Evolutionary conservation across 2,888 invertebrate species (phyloP).

Genomic region (Agapostemon virescens): DNA sequence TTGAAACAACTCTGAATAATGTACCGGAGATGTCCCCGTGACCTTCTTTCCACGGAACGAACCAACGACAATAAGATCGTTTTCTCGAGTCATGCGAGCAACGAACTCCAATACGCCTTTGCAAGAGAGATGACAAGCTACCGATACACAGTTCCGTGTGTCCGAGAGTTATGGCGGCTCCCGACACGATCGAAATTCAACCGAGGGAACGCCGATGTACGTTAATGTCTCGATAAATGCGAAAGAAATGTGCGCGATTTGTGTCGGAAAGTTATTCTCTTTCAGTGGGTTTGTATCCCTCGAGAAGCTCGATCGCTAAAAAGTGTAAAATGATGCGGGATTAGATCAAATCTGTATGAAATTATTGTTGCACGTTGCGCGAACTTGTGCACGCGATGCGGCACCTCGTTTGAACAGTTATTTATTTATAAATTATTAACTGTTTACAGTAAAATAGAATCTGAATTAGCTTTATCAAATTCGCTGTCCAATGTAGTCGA

Average conservation of each 20-base stretch:
- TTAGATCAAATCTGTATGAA: too few species aligned
- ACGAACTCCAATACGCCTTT: background rate
- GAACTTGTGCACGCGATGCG: too few species aligned
- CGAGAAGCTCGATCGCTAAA: background rate
- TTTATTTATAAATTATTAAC: too few species aligned
- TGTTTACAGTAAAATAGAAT: too few species aligned
- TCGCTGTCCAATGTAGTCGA: too few species aligned
- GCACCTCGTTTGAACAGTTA: too few species aligned
- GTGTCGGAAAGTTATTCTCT: background rate
- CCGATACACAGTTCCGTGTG: conserved; percentile 17
- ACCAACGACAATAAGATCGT: conserved; percentile 45
- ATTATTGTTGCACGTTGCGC: too few species aligned
- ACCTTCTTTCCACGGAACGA: conserved; percentile 45
- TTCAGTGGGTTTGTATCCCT: background rate
- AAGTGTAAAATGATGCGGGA: too few species aligned
- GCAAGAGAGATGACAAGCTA: conserved; percentile 6
- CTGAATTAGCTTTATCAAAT: too few species aligned
- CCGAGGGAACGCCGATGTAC: background rate
- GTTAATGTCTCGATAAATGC: background rate
- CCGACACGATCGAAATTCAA: background rate
- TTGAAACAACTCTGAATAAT: conserved; percentile 56
- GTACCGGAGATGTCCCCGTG: conserved; percentile 45
- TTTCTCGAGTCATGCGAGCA: conserved; percentile 66
- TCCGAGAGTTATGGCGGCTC: background rate
- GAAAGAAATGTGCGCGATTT: too few species aligned